phyloP scores from a whole-genome alignment of 2,888 invertebrate genomes.

The Bembecia ichneumoniformis region DNA sequence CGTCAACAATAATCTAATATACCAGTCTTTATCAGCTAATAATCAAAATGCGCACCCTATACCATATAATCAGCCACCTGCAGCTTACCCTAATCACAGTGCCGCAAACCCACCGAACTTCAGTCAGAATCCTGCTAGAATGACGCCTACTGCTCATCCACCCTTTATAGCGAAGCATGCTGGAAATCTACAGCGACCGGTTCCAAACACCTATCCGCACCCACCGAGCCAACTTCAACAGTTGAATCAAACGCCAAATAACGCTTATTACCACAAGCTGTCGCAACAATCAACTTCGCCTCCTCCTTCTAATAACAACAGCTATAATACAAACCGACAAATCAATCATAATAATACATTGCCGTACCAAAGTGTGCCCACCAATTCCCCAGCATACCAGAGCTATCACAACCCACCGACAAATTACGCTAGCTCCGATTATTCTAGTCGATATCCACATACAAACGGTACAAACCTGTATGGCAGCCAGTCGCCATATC shows the following conservation, averaged over 20 bases:
- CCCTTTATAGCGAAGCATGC: conserved; percentile 42
- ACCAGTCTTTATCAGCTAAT: conserved; percentile 45
- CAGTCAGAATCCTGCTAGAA: conserved; percentile 53
- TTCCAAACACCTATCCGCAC: conserved; percentile 52
- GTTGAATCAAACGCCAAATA: conserved; percentile 43
- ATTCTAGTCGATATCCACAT: conserved; percentile 66
- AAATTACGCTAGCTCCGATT: conserved; percentile 57
- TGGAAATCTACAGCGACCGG: conserved; percentile 36
- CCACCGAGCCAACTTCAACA: conserved; percentile 49
- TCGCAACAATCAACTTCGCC: conserved; percentile 37
- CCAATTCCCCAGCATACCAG: conserved; percentile 58
- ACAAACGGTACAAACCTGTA: conserved; percentile 42
- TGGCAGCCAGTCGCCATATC: conserved; percentile 62
- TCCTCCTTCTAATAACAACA: conserved; percentile 25
- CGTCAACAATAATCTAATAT: conserved; percentile 36
- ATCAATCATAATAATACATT: conserved; percentile 35
- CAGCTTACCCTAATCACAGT: conserved; percentile 43
- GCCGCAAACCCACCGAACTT: conserved; percentile 55
- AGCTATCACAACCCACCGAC: conserved; percentile 68
- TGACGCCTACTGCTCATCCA: conserved; percentile 49
- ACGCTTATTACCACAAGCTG: conserved; percentile 56
- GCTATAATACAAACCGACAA: conserved; percentile 38
- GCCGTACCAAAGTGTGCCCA: conserved; percentile 64
- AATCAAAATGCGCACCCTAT: conserved; percentile 46
- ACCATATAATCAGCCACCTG: conserved; percentile 52